Evolutionary conservation across 1,140 invertebrate species (phyloP), one percentile per base, ranked within the genome.

Genomic region (Bombus pascuorum): DNA sequence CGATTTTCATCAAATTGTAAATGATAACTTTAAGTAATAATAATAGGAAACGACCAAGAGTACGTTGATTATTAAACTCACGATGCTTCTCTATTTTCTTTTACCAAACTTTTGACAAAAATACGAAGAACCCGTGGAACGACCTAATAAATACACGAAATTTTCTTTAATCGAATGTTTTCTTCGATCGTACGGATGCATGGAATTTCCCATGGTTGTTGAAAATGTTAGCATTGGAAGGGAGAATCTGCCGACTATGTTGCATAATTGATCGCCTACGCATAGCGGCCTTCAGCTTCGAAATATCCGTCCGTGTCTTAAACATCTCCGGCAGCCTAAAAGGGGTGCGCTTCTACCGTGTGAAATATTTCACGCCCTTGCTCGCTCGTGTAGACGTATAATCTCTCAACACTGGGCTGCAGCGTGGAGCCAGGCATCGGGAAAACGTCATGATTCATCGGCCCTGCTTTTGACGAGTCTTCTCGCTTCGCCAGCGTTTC

Each of bases 361-460:
- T 42, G 74, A 77, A 83, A 83, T 77, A 70, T 83, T 83, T 83
- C 81, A 83, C 34, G 65, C 62, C 37, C 22, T 76, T 28, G 32
- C 25, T 53, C 73, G 18, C 18, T 28, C 6, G 6, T 42, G n/a
- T 25, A 42, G 62, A 83, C 44, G 74, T 68, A 34, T 57, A 77
- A 83, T 77, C 81, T 77, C 62, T 77, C 44, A 39, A 47, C 53
- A 68, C 62, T 22, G 9, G 18, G 22, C 5, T 28, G 81, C n/a
- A 39, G 53, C 59, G 42, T 18, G 39, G 22, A 32, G 42, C 34
- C 59, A 65, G 47, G 25, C 59, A 78, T 78, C 53, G 83, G 68
- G 39, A 62, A 85, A 74, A 81, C 83, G 83, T 85, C 83, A 81
- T 22, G 78, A 81, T 81, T 75, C 83, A 85, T 85, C 78, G 83